These are phyloP conservation scores for Threskiornis aethiopicus DNA, from an alignment of 2,797 vertebrate species.

Conservation along the genomic window DNA sequence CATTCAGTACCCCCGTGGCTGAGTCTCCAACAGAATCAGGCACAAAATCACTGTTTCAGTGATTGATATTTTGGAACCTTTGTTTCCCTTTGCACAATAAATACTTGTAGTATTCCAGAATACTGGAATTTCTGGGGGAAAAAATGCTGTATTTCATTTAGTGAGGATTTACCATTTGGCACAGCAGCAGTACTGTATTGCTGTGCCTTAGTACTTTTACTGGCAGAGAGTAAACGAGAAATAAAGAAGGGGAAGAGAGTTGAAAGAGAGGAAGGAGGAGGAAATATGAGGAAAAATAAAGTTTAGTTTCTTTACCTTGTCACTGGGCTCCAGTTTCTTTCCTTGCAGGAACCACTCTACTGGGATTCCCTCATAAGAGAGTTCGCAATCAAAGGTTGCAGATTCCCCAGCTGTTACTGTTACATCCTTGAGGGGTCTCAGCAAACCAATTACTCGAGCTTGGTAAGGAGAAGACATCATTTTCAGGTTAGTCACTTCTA, in stretches of 20 bases:
- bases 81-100: not conserved
- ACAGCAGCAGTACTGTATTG: not conserved
- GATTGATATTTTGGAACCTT: not conserved
- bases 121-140: not conserved
- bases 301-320: slow-evolving; percentile 83
- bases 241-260: not conserved
- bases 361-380: slow-evolving; percentile 92
- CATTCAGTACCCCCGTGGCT: not conserved
- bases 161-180: not conserved
- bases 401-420: slow-evolving; percentile 97
- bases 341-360: slow-evolving; percentile 95
- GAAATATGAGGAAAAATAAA: not conserved
- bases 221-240: not conserved
- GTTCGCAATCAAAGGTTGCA: slow-evolving; percentile 95
- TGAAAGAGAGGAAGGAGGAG: not conserved
- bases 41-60: not conserved
- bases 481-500: slow-evolving; percentile 76
- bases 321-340: slow-evolving; percentile 89
- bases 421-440: slow-evolving; percentile 89
- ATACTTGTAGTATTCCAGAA: not conserved
- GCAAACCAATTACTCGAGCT: slow-evolving; percentile 90
- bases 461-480: slow-evolving; percentile 87
- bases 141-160: not conserved
- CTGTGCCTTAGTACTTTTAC: not conserved
- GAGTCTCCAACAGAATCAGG: not conserved